Conservation (phyloP, 2,113 vertebrate genomes). For the Dromaius novaehollandiae region DNA sequence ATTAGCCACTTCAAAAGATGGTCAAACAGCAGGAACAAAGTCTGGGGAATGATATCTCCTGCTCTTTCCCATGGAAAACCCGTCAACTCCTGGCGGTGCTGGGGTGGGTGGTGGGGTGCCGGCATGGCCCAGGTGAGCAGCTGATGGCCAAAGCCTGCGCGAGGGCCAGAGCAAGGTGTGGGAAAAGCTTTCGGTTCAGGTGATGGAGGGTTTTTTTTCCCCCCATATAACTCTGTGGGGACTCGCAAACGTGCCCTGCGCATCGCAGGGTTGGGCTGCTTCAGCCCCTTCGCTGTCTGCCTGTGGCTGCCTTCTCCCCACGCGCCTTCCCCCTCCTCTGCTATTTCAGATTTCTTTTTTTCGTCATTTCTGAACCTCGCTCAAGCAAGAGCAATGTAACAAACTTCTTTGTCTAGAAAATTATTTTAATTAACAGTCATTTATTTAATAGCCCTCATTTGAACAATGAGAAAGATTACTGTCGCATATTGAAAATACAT, state of each 20-base stretch:
- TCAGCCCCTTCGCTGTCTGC: not conserved
- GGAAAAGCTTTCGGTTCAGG: not conserved
- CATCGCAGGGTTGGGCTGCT: not conserved
- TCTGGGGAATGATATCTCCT: not conserved
- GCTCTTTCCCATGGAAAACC: not conserved
- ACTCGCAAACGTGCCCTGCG: not conserved
- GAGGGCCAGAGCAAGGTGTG: accelerated
- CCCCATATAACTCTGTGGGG: not conserved
- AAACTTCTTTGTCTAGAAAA: constrained; percentile 13
- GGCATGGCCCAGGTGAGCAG: no score
- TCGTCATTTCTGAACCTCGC: not conserved
- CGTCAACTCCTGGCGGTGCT: not conserved
- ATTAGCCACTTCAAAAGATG: not conserved
- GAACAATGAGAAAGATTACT: not conserved
- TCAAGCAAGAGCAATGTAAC: not conserved
- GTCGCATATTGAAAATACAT: not conserved
- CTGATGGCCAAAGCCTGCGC: no score
- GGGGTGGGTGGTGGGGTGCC: not conserved
- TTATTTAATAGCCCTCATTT: not conserved
- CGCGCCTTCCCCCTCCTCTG: not conserved
- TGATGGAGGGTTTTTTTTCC: not conserved
- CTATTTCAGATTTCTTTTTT: not conserved
- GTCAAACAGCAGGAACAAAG: not conserved
- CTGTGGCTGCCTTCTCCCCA: not conserved
- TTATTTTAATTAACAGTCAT: constrained; percentile 22